Conservation (phyloP, 2,888 invertebrate species). For the Pachymerium ferrugineum region DNA sequence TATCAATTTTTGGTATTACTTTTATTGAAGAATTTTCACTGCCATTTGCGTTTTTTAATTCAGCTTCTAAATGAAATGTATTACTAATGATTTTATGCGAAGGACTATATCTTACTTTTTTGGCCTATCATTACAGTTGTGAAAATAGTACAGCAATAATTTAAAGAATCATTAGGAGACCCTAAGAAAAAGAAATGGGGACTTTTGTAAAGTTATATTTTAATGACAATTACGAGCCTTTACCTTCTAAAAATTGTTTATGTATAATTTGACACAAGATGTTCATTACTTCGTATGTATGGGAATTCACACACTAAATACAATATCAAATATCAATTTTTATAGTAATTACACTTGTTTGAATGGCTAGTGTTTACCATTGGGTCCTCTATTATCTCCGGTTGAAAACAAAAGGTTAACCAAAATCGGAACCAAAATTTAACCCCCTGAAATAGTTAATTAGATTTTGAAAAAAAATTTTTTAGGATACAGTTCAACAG, state of each 20-base stretch:
- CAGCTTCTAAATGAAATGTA: no score
- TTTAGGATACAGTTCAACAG: background rate
- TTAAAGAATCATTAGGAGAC: background rate
- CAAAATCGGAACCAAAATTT: background rate
- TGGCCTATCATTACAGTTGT: background rate
- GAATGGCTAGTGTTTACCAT: background rate
- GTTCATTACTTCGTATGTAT: background rate
- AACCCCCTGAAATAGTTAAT: background rate
- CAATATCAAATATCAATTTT: background rate
- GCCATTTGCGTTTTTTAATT: background rate
- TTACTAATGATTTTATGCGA: no score
- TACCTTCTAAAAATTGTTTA: background rate
- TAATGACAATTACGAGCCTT: background rate
- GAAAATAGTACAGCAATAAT: background rate
- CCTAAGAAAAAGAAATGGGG: background rate
- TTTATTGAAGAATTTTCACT: background rate
- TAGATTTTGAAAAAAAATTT: no score
- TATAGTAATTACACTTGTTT: background rate
- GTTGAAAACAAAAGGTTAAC: background rate
- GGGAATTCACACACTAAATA: background rate
- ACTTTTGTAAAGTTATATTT: background rate
- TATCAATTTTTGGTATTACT: background rate
- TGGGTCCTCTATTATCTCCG: background rate
- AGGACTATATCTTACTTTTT: background rate
- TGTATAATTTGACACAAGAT: background rate